Percentiles rank a stretch among this genome's conserved stretches.
These are phyloP conservation scores for Gambusia affinis DNA, from an alignment of 2,113 vertebrate species.

Conservation along the genomic window DNA sequence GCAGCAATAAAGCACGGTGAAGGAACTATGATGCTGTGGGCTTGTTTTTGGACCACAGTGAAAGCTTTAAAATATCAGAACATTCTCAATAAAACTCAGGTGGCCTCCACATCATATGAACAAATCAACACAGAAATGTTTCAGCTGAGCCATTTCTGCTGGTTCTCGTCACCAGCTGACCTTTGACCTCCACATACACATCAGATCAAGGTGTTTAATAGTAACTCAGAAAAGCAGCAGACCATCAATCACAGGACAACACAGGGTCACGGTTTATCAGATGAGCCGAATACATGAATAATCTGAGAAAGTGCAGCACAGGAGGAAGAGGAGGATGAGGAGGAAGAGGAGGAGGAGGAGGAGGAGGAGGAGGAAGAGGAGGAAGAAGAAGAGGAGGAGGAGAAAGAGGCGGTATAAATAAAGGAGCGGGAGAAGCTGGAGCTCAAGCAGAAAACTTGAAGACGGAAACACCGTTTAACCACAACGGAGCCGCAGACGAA, in stretches of 20 bases:
- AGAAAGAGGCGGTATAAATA: conserved; percentile 42
- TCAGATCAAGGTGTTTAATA: conserved; percentile 30
- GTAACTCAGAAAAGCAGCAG: conserved; percentile 2
- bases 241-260: conserved; percentile 40
- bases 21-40: no score
- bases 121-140: no score
- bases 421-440: conserved; percentile 9
- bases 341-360: conserved; percentile 20
- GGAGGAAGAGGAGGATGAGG: background rate
- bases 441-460: background rate
- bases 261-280: conserved; percentile 2
- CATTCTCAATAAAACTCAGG: no score
- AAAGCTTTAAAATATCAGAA: no score
- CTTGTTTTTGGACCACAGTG: no score
- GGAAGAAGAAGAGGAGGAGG: conserved; percentile 15
- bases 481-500: conserved; percentile 9
- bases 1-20: no score
- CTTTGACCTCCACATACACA: conserved; percentile 30
- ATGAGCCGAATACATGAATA: conserved; percentile 49
- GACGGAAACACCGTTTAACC: background rate
- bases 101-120: no score
- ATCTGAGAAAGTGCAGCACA: background rate
- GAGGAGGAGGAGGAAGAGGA: conserved; percentile 19
- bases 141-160: no score
- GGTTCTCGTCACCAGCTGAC: conserved; percentile 16